phyloP scores from a whole-genome alignment of 2,888 invertebrate species.

The Tillus elongatus region DNA sequence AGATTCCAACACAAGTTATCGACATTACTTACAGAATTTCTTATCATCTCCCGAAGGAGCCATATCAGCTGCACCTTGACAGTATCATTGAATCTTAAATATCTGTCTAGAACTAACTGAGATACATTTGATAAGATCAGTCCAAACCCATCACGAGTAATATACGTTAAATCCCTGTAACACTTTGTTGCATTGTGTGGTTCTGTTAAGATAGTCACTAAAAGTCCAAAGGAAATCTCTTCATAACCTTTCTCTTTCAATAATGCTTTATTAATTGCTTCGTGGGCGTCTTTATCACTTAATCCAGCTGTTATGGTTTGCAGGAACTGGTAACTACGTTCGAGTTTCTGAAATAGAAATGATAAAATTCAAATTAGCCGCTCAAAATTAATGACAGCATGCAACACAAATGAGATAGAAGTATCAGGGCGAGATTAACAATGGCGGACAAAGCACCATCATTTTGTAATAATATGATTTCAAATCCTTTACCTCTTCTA shows the following conservation, averaged over 20 bases:
- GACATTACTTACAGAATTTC: slow-evolving; percentile 76
- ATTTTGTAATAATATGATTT: slow-evolving; percentile 39
- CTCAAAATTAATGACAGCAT: slow-evolving; percentile 32
- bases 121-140: slow-evolving; percentile 73
- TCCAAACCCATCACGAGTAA: slow-evolving; percentile 81
- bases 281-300: slow-evolving; percentile 90
- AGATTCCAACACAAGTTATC: slow-evolving; percentile 87
- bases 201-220: slow-evolving; percentile 82
- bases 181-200: slow-evolving; percentile 72
- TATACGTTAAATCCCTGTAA: slow-evolving; percentile 84
- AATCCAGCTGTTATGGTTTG: slow-evolving; percentile 71
- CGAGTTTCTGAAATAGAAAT: slow-evolving; percentile 69
- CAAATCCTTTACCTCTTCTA: slow-evolving; percentile 71
- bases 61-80: slow-evolving; percentile 78
- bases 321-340: slow-evolving; percentile 70
- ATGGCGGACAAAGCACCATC: slow-evolving; percentile 49
- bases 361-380: slow-evolving; percentile 35
- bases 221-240: slow-evolving; percentile 83
- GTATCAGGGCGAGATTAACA: slow-evolving; percentile 40
- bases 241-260: slow-evolving; percentile 85
- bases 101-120: slow-evolving; percentile 80
- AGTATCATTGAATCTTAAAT: slow-evolving; percentile 74
- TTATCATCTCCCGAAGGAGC: slow-evolving; percentile 86
- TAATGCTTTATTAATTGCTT: slow-evolving; percentile 80
- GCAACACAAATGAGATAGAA: slow-evolving; percentile 37